These are phyloP conservation scores for Drosophila villosipedis DNA, from an alignment of 2,888 invertebrate genomes.

Conservation along the genomic window DNA sequence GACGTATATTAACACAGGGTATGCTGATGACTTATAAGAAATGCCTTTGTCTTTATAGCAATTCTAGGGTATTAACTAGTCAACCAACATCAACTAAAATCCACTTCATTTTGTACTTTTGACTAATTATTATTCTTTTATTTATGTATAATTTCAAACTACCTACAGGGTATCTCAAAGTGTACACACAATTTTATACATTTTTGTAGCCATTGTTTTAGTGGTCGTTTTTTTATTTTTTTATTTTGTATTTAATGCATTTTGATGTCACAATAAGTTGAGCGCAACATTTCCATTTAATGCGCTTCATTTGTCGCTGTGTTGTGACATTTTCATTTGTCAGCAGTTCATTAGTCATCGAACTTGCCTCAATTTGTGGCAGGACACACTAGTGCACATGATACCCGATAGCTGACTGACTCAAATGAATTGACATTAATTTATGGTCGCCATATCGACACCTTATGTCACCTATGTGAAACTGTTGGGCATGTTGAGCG, in stretches of 20 bases:
- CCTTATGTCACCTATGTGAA: conserved; percentile 50
- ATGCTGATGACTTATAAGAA: not conserved
- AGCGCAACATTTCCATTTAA: conserved; percentile 62
- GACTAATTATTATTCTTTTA: not conserved
- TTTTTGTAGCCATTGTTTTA: conserved; percentile 13
- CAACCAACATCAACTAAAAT: not conserved
- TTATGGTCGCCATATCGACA: conserved; percentile 53
- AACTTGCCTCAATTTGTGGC: conserved; percentile 35
- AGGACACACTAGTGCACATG: conserved; percentile 8
- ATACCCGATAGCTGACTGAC: conserved; percentile 20
- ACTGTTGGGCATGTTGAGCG: conserved; percentile 10
- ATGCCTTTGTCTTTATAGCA: not conserved
- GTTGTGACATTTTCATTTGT: conserved; percentile 78
- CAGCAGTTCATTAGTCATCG: conserved; percentile 74
- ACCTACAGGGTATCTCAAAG: conserved; percentile 30
- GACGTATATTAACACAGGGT: not conserved
- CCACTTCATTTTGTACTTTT: not conserved
- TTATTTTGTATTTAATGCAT: conserved; percentile 54
- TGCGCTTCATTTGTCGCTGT: conserved; percentile 70
- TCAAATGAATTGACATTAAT: conserved; percentile 42
- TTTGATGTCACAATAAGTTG: conserved; percentile 67
- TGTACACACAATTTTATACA: not conserved
- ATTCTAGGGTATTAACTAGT: not conserved
- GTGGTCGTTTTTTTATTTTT: conserved; percentile 20
- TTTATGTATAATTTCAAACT: not conserved